phyloP scores from a whole-genome alignment of 2,888 invertebrate genomes.

The Sylvicola cinctus region DNA sequence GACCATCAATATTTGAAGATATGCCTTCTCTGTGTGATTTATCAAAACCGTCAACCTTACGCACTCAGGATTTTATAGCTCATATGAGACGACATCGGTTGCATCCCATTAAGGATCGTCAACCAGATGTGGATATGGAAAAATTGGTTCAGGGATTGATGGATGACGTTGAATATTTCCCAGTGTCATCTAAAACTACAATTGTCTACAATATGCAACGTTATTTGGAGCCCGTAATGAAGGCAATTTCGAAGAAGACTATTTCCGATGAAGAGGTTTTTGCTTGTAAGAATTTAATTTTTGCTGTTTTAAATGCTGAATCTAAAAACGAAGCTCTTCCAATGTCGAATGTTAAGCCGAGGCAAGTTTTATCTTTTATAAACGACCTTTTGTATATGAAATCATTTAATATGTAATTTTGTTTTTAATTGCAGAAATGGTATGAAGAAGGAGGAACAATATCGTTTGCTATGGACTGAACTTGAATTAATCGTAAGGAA shows the following conservation, averaged over 20 bases:
- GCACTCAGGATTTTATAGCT: conserved; percentile 71
- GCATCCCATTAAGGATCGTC: conserved; percentile 41
- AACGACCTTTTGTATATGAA: no score
- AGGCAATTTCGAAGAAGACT: conserved; percentile 59
- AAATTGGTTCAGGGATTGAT: no score
- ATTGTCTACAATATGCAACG: conserved; percentile 14
- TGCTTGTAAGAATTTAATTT: conserved; percentile 69
- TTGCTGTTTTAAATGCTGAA: conserved; percentile 60
- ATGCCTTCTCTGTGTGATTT: conserved; percentile 89
- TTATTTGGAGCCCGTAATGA: conserved; percentile 64
- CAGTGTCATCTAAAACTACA: no score
- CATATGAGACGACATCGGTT: conserved; percentile 69
- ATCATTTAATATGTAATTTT: no score
- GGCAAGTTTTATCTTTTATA: no score
- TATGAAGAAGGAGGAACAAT: conserved; percentile 74
- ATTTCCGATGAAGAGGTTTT: conserved; percentile 67
- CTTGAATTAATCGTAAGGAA: conserved; percentile 63
- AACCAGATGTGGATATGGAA: no score
- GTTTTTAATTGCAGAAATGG: conserved; percentile 14
- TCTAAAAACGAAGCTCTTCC: conserved; percentile 64
- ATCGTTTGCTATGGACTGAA: conserved; percentile 77
- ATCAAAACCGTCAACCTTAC: no score
- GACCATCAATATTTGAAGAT: conserved; percentile 88
- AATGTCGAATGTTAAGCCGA: conserved; percentile 36
- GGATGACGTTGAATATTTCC: no score